These are phyloP conservation scores for Oscheius sp. DNA, from an alignment of 1,140 invertebrate species.

Conservation along the genomic window DNA sequence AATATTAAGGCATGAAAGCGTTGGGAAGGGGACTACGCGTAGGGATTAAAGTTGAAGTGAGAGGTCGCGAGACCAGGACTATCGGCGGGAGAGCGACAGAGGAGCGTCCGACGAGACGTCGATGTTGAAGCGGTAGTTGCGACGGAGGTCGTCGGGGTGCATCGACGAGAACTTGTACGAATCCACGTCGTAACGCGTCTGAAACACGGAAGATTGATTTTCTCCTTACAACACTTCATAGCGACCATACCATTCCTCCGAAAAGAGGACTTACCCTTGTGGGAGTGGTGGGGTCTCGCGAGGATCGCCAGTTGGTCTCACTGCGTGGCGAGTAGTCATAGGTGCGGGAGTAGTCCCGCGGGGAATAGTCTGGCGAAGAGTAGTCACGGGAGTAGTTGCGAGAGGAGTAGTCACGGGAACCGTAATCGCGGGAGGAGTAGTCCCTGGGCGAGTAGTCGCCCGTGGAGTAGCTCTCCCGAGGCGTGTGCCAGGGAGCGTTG, in stretches of 20 bases:
- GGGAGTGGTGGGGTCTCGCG: no score
- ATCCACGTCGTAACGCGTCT: no score
- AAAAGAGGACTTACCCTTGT: background rate
- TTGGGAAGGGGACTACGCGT: background rate
- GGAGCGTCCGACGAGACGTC: constrained; percentile 21
- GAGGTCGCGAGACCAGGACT: background rate
- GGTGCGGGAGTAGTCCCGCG: background rate
- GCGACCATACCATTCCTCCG: no score
- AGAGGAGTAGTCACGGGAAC: background rate
- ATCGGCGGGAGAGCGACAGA: constrained; percentile 27
- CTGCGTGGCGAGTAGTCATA: background rate
- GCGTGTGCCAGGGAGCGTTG: constrained; percentile 27
- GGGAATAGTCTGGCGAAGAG: background rate
- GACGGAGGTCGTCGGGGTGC: background rate
- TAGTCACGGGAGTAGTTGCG: background rate
- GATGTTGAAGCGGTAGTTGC: constrained; percentile 30
- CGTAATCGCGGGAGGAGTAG: background rate
- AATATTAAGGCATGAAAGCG: background rate
- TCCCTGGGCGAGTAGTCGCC: background rate
- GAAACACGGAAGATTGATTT: no score
- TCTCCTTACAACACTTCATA: no score
- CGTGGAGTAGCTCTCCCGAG: constrained; percentile 8
- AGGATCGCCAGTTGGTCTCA: background rate
- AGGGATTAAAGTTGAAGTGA: background rate
- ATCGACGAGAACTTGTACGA: constrained; percentile 14